phyloP scores from a whole-genome alignment of 2,888 invertebrate species.

The Lampropteryx suffumata region DNA sequence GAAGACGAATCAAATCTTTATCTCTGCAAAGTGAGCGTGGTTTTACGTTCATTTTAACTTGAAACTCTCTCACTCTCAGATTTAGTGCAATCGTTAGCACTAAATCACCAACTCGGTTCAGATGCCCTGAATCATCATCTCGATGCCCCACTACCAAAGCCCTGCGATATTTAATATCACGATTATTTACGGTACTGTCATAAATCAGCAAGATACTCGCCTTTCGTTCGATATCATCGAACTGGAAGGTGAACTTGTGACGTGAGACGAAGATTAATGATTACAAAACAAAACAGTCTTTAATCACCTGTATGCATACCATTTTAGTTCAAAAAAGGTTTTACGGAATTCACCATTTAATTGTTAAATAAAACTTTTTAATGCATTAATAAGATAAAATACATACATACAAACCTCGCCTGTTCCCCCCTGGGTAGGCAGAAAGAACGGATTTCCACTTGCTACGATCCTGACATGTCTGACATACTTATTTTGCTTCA shows the following conservation, averaged over 20 bases:
- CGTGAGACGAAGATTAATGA: conserved; percentile 16
- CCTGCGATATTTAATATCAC: conserved; percentile 54
- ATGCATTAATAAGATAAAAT: no score
- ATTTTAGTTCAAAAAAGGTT: no score
- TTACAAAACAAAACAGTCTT: no score
- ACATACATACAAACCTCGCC: no score
- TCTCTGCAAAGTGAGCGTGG: not conserved
- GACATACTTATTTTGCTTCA: no score
- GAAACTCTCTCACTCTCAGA: conserved; percentile 26
- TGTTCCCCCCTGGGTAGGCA: no score
- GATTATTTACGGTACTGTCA: conserved; percentile 52
- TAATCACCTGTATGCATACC: no score
- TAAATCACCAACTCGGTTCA: conserved; percentile 43
- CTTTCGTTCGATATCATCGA: conserved; percentile 41
- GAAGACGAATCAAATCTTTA: conserved; percentile 2
- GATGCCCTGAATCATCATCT: conserved; percentile 27
- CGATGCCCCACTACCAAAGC: conserved; percentile 31
- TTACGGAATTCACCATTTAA: no score
- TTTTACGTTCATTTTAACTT: conserved; percentile 1
- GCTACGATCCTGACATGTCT: no score
- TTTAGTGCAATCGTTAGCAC: conserved; percentile 39
- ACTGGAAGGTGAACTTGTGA: conserved; percentile 30
- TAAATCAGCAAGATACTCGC: conserved; percentile 44
- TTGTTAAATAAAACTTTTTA: no score
- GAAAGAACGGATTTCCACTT: no score